phyloP scores from a whole-genome alignment of 2,888 invertebrate genomes.

The Micoletzkya japonica region DNA sequence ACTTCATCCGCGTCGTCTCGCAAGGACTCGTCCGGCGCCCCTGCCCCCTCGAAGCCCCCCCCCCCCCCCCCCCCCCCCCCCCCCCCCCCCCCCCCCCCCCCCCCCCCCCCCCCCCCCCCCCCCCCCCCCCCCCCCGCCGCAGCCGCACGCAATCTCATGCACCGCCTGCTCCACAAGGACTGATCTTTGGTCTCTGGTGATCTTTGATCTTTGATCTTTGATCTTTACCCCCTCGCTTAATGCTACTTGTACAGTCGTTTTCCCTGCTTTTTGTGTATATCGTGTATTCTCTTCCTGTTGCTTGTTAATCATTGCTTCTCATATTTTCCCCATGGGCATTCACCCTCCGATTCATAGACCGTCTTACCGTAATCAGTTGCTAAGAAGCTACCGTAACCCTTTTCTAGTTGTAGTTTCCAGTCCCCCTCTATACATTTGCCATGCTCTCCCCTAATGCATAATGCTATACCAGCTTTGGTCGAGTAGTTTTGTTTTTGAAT shows the following conservation, averaged over 20 bases:
- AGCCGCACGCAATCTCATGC: constrained; percentile 26
- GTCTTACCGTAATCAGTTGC: no score
- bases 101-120: constrained; percentile 1
- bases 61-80: constrained; percentile 2
- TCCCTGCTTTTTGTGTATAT: no score
- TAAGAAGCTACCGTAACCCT: no score
- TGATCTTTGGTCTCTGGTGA: constrained; percentile 20
- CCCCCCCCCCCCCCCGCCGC: constrained; percentile 23
- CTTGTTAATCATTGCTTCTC: no score
- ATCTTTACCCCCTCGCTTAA: background rate
- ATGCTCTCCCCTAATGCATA: no score
- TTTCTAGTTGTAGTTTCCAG: no score
- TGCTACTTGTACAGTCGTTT: background rate
- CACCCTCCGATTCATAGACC: no score
- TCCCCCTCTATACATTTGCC: no score
- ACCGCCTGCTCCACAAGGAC: constrained; percentile 27
- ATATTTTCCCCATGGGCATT: no score
- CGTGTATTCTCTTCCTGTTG: no score
- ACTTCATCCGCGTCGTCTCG: background rate
- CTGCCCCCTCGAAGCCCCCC: constrained; percentile 14
- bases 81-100: background rate
- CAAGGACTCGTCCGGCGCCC: constrained; percentile 3
- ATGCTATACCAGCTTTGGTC: no score
- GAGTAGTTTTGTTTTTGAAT: no score
- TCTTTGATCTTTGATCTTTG: constrained; percentile 18